Base-by-base conservation (phyloP, 1,140 invertebrate species). In the Micrasema minimum region DNA sequence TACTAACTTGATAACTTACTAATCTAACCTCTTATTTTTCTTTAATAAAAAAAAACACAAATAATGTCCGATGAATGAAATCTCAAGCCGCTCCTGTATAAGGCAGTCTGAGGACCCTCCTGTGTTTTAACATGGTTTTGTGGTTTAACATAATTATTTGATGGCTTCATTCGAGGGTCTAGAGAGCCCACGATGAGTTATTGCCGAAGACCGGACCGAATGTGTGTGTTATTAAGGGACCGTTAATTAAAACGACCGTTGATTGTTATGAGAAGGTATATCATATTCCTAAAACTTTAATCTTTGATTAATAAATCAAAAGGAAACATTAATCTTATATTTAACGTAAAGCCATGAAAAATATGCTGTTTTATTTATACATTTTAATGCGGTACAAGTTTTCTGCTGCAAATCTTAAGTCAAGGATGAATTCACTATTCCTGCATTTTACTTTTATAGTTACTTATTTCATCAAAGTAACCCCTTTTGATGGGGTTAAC, bases 121-220 rank as follows among this genome's bases (percentile, higher is more conserved):
- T n/a, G 53, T 50, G 66, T 43, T 71, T 67, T 71, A 67, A 71
- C 72, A 74, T 74, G 65, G 16, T 71, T 74, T 74, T 67, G 68
- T 74, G 72, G 72, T 68, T 74, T 74, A 67, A 74, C 72, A 74
- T 74, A 71, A 74, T 74, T 74, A 70, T 67, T 74, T 74, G 72
- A 74, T 74, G 72, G 69, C 72, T 74, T 55, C 59, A 74, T 74
- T 59, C 22, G 67, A 66, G 72, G 72, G 67, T 65, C 41, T n/a
- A n/a, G n/a, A n/a, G n/a, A 16, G 35, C 38, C 41, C 45, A 14
- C 20, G 9, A 70, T 70, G 72, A 67, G 23, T 70, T 74, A 74
- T 67, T 14, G 48, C 31, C 12, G 26, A n/a, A n/a, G n/a, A n/a
- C n/a, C n/a, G 67, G 9, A 26, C 16, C 18, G 46, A 18, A 59